Base-by-base conservation (phyloP, 2,113 vertebrate species). In the Heterotilapia buettikoferi region DNA sequence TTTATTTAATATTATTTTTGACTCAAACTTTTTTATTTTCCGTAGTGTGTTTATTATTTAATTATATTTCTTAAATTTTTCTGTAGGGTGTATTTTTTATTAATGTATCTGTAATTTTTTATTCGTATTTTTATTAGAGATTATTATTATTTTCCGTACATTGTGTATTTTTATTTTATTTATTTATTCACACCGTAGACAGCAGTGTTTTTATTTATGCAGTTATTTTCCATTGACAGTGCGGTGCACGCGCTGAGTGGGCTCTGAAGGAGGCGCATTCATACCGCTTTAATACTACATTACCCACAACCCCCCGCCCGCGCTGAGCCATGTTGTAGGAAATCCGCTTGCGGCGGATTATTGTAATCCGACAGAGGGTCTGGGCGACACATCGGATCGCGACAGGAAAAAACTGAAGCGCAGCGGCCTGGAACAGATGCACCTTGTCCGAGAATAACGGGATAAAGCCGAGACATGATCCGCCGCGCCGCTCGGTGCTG, bases 261-360 rank as follows among this genome's bases (percentile, higher is more conserved):
- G 33, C 57, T 73, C 21, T 78, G 84, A 84, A 56, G 21, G 78
- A 36, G 40, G 47, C 52, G 52, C 86, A n/a, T 38, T 66, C 84
- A 86, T 36, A 96, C 96, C 45, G 45, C 83, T 18, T 45, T 66
- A 89, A 88, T 31, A 96, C 96, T 97, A 94, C 96, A 95, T 52
- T 96, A 94, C 96, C 96, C 96, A 96, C 10, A 94, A 86, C 6
- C 38, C 93, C 66, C 59, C 84, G 94, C 79, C 71, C 83, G 94
- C 93, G 84, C 3, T n/a, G 59, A 92, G 93, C 94, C 96, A 90
- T 96, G 95, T 96, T 96, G 95, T 96, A 96, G 95, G 96, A 96
- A 97, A 97, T 96, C 96, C 95, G 94, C 73, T 95, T 93, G 94
- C 89, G 92, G 92, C 84, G 95, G 96, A 96, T 96, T 96, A 96